Evolutionary conservation across 2,888 invertebrate genomes (phyloP), one percentile per base, ranked within the genome.

Genomic region (Napeogenes inachia): DNA sequence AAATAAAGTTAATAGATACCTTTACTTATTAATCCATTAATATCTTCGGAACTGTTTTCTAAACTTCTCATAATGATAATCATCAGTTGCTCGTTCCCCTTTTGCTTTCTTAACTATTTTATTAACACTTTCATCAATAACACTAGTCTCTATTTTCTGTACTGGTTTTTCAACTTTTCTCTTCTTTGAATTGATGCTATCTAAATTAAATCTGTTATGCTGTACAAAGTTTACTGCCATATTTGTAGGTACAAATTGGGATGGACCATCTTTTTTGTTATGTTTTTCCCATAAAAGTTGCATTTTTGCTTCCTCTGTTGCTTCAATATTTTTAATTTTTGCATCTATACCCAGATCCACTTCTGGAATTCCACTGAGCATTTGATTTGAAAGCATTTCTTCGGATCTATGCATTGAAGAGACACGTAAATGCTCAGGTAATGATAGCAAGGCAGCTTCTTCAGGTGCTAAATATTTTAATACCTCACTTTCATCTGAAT

Each of bases 371-470:
- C 99, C 99, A 78, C 98, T 99, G 4, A 99, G 91, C 99, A 99
- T 99, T 92, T 99, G 99, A 92, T 99, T 99, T 3, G 99, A 99
- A 74, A 99, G 93, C 98, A 99, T 99, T 90, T 99, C 99, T 84
- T 99, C 99, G 2, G 97, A 98, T 78, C 95, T 79, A 61, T 97
- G 96, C 0, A 95, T 93, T 0, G 97, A 95, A 2, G 97, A 96
- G 63, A 95, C 94, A 64, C 98, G 91, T 59, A 98, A 89, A 81
- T 98, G 95, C 73, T 97, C 96, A 2, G 99, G 98, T 13, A 99
- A 92, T 3, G 98, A 95, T 70, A 95, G 94, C 54, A 98, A 85
- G 0, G 97, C 97, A 32, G 97, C 97, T 87, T 97, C 97, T 84
- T 97, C 97, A 0, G 97, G 97, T 53, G 96, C 95, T 68, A 95